Conservation (phyloP, 2,113 vertebrate genomes). For the Centropristis striata region DNA sequence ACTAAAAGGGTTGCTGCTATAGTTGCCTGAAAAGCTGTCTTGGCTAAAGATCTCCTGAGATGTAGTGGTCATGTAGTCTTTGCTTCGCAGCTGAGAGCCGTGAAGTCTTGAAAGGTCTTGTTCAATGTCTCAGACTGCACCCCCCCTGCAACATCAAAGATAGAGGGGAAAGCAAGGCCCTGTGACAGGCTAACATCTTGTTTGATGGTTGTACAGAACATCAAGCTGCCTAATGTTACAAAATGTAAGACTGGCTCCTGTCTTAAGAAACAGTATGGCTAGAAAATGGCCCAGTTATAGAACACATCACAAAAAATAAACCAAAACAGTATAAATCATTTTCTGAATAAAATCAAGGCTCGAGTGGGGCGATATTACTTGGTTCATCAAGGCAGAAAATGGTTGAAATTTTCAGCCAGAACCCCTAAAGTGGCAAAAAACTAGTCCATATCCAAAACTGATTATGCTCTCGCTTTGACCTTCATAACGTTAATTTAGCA, state of each 20-base stretch:
- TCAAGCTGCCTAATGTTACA: slow-evolving; percentile 26
- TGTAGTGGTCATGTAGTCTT: slow-evolving; percentile 14
- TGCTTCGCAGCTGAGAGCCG: slow-evolving; percentile 10
- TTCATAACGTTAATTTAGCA: slow-evolving; percentile 63
- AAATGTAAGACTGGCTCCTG: neutral
- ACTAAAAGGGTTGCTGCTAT: neutral
- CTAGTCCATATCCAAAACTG: slow-evolving; percentile 41
- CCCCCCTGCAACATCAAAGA: slow-evolving; percentile 22
- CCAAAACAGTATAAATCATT: slow-evolving; percentile 20
- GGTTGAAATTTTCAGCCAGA: slow-evolving; percentile 43
- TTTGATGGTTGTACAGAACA: slow-evolving; percentile 25
- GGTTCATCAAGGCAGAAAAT: slow-evolving; percentile 59
- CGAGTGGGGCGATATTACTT: slow-evolving; percentile 16
- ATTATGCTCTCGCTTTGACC: slow-evolving; percentile 62
- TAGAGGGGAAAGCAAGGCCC: neutral
- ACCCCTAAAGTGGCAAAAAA: slow-evolving; percentile 46
- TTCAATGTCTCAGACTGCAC: neutral
- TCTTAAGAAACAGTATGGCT: slow-evolving; percentile 5
- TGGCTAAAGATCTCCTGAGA: neutral
- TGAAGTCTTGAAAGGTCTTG: slow-evolving; percentile 19
- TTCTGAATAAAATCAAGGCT: slow-evolving; percentile 32
- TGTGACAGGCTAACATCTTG: slow-evolving; percentile 18
- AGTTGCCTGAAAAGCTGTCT: slow-evolving; percentile 12
- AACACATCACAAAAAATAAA: slow-evolving; percentile 23
- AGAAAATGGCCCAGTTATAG: slow-evolving; percentile 13